phyloP scores from a whole-genome alignment of 1,140 invertebrate species.

The Idris sp. region DNA sequence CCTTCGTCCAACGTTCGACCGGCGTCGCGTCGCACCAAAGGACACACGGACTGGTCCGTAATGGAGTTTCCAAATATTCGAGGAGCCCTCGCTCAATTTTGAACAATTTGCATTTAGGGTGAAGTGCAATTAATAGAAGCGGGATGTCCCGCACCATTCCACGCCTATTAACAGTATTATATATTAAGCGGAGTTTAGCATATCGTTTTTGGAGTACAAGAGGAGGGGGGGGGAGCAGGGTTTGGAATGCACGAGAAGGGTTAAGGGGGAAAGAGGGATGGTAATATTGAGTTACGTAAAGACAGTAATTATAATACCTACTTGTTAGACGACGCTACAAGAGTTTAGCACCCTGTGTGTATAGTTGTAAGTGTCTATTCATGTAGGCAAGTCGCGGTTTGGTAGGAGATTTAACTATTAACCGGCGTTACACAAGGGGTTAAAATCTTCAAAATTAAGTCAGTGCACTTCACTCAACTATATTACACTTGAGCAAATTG shows the following conservation, averaged over 20 bases:
- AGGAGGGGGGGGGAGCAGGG: constrained; percentile 33
- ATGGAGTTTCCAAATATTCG: constrained; percentile 79
- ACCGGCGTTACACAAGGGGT: constrained; percentile 25
- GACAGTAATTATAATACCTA: constrained; percentile 77
- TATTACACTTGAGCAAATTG: constrained; percentile 28
- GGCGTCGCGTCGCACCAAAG: constrained; percentile 68
- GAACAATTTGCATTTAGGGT: constrained; percentile 79
- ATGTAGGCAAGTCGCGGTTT: constrained; percentile 52
- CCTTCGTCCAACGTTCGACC: constrained; percentile 51
- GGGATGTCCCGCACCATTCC: constrained; percentile 76
- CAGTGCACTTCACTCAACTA: constrained; percentile 36
- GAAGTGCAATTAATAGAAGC: constrained; percentile 79
- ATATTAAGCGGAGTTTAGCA: constrained; percentile 77
- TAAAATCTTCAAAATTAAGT: constrained; percentile 38
- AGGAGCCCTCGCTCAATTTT: constrained; percentile 78
- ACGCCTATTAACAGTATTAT: constrained; percentile 78
- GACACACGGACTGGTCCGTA: constrained; percentile 73
- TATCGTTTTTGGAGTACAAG: constrained; percentile 59
- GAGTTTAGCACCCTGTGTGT: constrained; percentile 44
- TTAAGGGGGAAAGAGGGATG: constrained; percentile 25
- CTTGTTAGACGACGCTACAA: constrained; percentile 74
- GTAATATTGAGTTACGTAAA: constrained; percentile 75
- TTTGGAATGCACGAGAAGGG: too few species aligned
- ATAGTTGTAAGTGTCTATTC: constrained; percentile 47
- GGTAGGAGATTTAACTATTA: constrained; percentile 42